These are phyloP conservation scores for Pempheris klunzingeri DNA, from an alignment of 2,797 vertebrate species.

Conservation along the genomic window DNA sequence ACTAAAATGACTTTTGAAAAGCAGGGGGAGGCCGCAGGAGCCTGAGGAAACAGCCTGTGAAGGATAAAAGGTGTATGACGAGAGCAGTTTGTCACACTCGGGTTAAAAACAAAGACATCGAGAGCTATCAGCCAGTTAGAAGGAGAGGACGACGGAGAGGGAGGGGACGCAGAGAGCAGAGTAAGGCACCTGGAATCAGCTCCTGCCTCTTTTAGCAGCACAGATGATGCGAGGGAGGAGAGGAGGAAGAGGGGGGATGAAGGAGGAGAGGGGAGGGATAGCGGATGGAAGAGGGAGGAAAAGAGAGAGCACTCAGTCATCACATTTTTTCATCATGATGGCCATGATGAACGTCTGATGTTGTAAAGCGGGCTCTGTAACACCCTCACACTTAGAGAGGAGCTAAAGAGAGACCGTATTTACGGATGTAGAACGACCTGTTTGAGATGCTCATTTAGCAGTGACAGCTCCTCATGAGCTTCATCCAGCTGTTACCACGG, in stretches of 20 bases:
- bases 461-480: too few species aligned
- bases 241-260: not conserved
- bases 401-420: not conserved
- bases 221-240: conserved; percentile 60
- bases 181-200: conserved; percentile 53
- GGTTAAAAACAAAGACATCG: conserved; percentile 42
- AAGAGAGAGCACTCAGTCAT: not conserved
- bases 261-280: not conserved
- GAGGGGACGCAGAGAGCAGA: conserved; percentile 20
- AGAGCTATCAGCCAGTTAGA: conserved; percentile 54
- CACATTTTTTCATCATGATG: conserved; percentile 19
- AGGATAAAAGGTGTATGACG: conserved; percentile 37
- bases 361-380: too few species aligned
- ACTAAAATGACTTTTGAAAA: conserved; percentile 12
- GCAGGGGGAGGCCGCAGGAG: not conserved
- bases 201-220: conserved; percentile 51
- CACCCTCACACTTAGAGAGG: not conserved
- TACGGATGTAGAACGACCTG: not conserved
- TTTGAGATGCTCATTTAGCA: not conserved
- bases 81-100: conserved; percentile 55
- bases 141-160: conserved; percentile 1
- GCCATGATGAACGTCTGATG: too few species aligned
- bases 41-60: conserved; percentile 23
- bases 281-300: conserved; percentile 1
- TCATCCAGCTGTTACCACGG: too few species aligned